Base-by-base conservation (phyloP, 1,140 invertebrate species). In the Calephelis virginiensis region DNA sequence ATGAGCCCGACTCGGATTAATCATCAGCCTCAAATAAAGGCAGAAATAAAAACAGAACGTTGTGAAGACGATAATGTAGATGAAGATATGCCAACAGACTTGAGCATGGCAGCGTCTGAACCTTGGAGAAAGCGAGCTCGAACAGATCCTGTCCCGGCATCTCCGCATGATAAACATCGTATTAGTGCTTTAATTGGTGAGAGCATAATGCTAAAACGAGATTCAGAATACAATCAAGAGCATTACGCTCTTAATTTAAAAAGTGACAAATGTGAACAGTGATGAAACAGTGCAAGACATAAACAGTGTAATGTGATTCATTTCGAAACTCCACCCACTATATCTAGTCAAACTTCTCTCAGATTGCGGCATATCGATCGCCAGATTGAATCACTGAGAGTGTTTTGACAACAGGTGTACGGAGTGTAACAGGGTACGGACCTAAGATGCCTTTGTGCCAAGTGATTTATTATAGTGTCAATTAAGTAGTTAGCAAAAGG, bases 1-100 rank as follows among this genome's bases (percentile, higher is more conserved):
- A 95, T 96, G 94, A 94, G 94, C 68, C 94, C 94, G 67, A 95
- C 93, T 0, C 84, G 92, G 17, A 90, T 91, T 6, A 72, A 85
- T 1, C 77, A 85, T 17, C 86, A 89, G 67, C 61, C 82, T n/a
- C 68, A 81, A 0, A 86, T 92, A 0, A 92, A 92, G 73, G 82
- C 90, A 11, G 91, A 94, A 76, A 92, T 93, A 66, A 93, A 94
- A 72, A 92, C 91, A 28, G 93, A 93, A 71, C 93, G 93, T 61
- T 93, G 92, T 65, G 82, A 89, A 78, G 80, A 92, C 64, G 84
- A 91, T 70, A 73, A 86, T 78, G 71, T 92, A 46, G 93, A 94
- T 77, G 92, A 93, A 73, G 93, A 94, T 71, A 94, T 94, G 93
- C 93, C 93, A 12, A 94, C 93, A 12, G 93, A 94, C 80, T 86